Conservation (phyloP, 2,888 invertebrate species). For the Nomada lathburiana region DNA sequence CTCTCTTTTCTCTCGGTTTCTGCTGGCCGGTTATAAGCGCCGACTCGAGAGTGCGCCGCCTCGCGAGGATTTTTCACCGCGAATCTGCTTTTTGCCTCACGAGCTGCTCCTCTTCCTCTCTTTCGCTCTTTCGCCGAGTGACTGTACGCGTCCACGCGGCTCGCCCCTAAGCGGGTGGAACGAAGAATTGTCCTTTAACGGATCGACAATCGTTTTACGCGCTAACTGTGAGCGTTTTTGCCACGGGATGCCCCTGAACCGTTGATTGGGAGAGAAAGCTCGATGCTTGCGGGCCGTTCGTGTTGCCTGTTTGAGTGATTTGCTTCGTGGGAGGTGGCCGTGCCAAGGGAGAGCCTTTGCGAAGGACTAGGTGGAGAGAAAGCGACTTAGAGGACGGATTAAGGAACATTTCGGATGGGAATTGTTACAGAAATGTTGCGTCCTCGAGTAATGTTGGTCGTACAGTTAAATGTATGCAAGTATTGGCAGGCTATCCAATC, state of each 20-base stretch:
- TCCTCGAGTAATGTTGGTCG: too few species aligned
- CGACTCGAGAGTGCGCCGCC: slow-evolving; percentile 49
- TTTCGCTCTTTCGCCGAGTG: background rate
- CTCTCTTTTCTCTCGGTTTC: slow-evolving; percentile 61
- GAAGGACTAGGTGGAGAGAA: too few species aligned
- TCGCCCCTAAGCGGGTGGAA: slow-evolving; percentile 32
- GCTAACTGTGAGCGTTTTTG: slow-evolving; percentile 14
- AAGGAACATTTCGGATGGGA: too few species aligned
- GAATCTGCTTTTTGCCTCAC: slow-evolving; percentile 46
- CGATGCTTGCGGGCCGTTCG: background rate
- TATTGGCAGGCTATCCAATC: too few species aligned
- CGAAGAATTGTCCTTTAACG: slow-evolving; percentile 35
- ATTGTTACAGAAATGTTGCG: too few species aligned
- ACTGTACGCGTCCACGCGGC: background rate
- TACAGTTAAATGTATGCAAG: too few species aligned
- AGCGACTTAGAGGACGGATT: too few species aligned
- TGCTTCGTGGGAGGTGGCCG: background rate
- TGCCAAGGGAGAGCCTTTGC: too few species aligned
- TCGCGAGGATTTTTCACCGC: slow-evolving; percentile 50
- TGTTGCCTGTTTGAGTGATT: background rate
- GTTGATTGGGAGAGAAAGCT: slow-evolving; percentile 10
- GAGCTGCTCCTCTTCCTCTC: background rate
- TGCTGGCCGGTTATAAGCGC: slow-evolving; percentile 61
- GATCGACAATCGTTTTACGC: slow-evolving; percentile 39
- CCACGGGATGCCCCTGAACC: background rate